Base-by-base conservation (phyloP, 2,797 vertebrate species). In the Amniataba percoides region DNA sequence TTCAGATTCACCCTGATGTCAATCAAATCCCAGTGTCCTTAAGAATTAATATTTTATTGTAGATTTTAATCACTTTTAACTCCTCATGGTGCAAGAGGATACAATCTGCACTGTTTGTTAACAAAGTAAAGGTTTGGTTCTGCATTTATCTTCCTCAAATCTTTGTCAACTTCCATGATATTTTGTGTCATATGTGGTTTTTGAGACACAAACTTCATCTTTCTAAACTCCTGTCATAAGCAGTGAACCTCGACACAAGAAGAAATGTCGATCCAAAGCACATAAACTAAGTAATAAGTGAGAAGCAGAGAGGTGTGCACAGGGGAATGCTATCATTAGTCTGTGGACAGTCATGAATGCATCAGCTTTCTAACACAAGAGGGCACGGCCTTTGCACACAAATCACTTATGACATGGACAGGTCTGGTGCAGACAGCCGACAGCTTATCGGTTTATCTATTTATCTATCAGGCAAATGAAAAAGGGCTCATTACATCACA, bases 131-230 rank as follows among this genome's bases (percentile, higher is more conserved):
- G 13, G n/a, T 58, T 58, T 62, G 14, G 25, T 71, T 78, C 55
- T 77, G 51, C 61, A 67, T 82, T 73, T 27, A 34, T 64, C 46
- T 71, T 82, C 65, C 27, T 53, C n/a, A 71, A 55, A 74, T 71
- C 21, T 71, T 0, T 16, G 15, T 59, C 5, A 15, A 21, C 23
- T 58, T 82, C 52, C 45, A 52, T 57, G 9, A 36, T 66, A 4
- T 43, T 45, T 34, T 66, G 34, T 36, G 16, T n/a, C 7, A 3
- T 0, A 23, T 5, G 48, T 61, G 6, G 45, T 51, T 69, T 2
- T 72, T 52, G 5, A 46, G 34, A 61, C 45, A 58, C 0, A 4
- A 53, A 49, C 18, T 25, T 52, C 1, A 12, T 2, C 14, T 45
- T 71, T 36, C 0, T 16, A 4, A 59, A 36, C 52, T 18, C 18